Percentiles rank a stretch among this genome's conserved stretches.
Conservation (phyloP, 2,113 vertebrate species). For the Geothlypis trichas region DNA sequence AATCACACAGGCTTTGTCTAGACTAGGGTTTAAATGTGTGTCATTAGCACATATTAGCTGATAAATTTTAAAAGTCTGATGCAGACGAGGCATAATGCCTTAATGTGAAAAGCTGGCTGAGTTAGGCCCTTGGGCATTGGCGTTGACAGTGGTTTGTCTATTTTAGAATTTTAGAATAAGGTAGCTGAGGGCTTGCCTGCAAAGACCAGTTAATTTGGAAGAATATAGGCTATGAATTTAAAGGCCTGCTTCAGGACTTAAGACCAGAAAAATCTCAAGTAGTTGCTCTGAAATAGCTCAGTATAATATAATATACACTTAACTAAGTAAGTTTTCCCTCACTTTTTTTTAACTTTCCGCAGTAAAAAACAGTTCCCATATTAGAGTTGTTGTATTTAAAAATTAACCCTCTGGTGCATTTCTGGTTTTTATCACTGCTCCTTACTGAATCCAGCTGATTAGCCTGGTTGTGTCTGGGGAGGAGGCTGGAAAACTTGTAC, state of each 20-base stretch:
- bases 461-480: background rate
- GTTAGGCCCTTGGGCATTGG: conserved; percentile 32
- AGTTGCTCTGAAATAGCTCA: background rate
- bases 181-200: conserved; percentile 33
- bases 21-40: conserved; percentile 39
- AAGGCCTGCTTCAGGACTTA: background rate
- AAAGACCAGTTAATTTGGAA: conserved; percentile 26
- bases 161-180: conserved; percentile 14
- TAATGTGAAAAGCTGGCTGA: conserved; percentile 45
- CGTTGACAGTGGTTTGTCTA: background rate
- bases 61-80: conserved; percentile 43
- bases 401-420: conserved; percentile 18
- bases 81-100: conserved; percentile 4
- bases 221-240: conserved; percentile 30
- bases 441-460: background rate
- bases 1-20: conserved; percentile 45
- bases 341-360: rapidly evolving
- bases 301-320: background rate
- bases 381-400: background rate
- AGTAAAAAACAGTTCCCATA: background rate
- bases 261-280: background rate
- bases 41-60: conserved; percentile 58
- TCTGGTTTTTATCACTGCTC: background rate
- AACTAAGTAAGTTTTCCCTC: background rate
- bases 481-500: background rate